phyloP scores from a whole-genome alignment of 1,140 invertebrate species.

The Polypedilum vanderplanki region DNA sequence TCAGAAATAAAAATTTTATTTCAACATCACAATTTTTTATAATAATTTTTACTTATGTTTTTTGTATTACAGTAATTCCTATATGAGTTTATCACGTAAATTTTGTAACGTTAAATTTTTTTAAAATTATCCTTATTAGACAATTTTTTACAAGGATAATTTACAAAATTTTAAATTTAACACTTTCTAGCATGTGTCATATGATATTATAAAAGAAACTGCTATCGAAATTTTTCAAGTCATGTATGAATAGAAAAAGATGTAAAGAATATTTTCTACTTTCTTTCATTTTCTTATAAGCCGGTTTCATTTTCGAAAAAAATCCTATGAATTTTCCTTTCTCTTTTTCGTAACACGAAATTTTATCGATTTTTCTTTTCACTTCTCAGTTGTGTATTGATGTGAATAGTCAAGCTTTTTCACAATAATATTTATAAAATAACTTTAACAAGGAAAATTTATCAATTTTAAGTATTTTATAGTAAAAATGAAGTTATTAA shows the following conservation, averaged over 20 bases:
- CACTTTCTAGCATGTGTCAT: not conserved
- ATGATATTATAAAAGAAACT: not conserved
- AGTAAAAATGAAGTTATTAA: conserved; percentile 13
- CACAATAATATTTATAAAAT: not conserved
- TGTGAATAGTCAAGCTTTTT: not conserved
- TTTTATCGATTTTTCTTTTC: conserved; percentile 21
- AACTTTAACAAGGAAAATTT: not conserved
- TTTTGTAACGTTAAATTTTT: too few relatives aligned
- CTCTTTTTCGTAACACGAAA: not conserved
- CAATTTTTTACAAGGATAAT: too few relatives aligned
- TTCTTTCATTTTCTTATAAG: not conserved
- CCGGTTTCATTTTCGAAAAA: not conserved
- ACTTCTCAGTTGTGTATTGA: not conserved
- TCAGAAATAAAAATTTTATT: too few relatives aligned
- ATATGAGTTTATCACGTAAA: too few relatives aligned
- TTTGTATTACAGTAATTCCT: too few relatives aligned
- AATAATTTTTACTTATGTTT: too few relatives aligned
- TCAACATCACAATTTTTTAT: too few relatives aligned
- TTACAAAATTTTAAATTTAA: too few relatives aligned
- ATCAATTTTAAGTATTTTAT: not conserved
- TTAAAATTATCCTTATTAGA: too few relatives aligned
- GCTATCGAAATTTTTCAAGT: not conserved
- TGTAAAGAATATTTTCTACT: too few relatives aligned
- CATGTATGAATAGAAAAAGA: not conserved
- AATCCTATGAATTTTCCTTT: not conserved